Base-by-base conservation (phyloP, 2,888 invertebrate genomes). In the Bibio marci region DNA sequence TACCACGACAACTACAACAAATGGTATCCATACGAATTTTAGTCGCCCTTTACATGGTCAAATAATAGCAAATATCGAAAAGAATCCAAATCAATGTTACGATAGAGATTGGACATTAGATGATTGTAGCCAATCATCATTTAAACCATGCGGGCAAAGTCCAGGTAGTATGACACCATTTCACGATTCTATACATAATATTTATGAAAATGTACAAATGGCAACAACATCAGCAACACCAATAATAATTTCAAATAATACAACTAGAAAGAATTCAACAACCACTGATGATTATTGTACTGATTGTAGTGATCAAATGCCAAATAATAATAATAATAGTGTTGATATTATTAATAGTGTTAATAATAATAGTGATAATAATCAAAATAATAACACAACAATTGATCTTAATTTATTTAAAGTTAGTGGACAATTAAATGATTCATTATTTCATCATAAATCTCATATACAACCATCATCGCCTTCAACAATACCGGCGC, bases 1-100 rank as follows among this genome's bases (percentile, higher is more conserved):
- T 6, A 51, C 51, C 32, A 50, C 55, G 12, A 55, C 54, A 37
- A 50, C 51, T 35, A 50, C 55, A 43, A 53, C 57, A 45, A 53
- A 58, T 46, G 50, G 59, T 37, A 22, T 6, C 8, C 4, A 22
- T 22, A 52, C 58, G 32, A 42, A 27, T 18, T 26, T 28, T 34
- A 39, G 34, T 39, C 34, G 39, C 8, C 25, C 34, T 15, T 8
- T 18, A 17, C 48, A 47, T 12, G 57, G 46, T 45, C 69, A 69
- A 54, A 69, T 73, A 54, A 69, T 75, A 11, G 76, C 77, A 30
- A 75, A 73, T 56, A 73, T 75, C 46, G 77, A 77, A 48, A 65
- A 64, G 41, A 67, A 67, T 51, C 63, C 66, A 43, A 4, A 18
- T 4, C 55, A 58, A 43, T 57, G 61, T 42, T 62, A 62, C 42